A percentile compares a stretch with the other conserved stretches of the same genome.
phyloP scores from a whole-genome alignment of 2,113 vertebrate species.

The Motacilla alba region DNA sequence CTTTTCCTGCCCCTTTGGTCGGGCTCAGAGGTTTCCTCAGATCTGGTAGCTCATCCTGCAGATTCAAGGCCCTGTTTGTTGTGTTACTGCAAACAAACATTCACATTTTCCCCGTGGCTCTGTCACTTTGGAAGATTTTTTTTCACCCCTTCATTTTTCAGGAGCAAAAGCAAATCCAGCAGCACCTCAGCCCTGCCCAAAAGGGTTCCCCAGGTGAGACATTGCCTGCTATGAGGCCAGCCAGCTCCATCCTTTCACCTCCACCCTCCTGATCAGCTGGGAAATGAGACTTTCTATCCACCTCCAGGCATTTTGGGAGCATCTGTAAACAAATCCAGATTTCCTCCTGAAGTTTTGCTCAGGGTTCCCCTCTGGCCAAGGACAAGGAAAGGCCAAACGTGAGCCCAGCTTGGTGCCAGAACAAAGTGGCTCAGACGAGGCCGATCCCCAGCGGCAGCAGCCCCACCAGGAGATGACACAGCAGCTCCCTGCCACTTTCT shows the following conservation, averaged over 20 bases:
- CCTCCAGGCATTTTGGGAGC: background rate
- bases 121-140: background rate
- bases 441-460: background rate
- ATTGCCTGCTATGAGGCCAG: background rate
- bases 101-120: background rate
- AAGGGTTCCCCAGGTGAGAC: fast-evolving
- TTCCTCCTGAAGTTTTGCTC: background rate
- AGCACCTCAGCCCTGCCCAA: background rate
- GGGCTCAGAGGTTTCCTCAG: background rate
- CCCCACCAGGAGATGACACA: background rate
- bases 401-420: conserved; percentile 11
- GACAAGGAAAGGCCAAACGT: background rate
- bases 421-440: conserved; percentile 1
- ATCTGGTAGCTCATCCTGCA: background rate
- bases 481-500: background rate
- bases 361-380: background rate
- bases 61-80: background rate
- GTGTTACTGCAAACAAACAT: background rate
- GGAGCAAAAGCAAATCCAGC: background rate
- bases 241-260: background rate
- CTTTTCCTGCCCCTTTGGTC: background rate
- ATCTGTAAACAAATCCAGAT: background rate
- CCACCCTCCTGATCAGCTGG: background rate
- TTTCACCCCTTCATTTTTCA: fast-evolving
- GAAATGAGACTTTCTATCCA: background rate